phyloP scores from a whole-genome alignment of 2,888 invertebrate genomes.

The Cataglyphis rosenhaueri region DNA sequence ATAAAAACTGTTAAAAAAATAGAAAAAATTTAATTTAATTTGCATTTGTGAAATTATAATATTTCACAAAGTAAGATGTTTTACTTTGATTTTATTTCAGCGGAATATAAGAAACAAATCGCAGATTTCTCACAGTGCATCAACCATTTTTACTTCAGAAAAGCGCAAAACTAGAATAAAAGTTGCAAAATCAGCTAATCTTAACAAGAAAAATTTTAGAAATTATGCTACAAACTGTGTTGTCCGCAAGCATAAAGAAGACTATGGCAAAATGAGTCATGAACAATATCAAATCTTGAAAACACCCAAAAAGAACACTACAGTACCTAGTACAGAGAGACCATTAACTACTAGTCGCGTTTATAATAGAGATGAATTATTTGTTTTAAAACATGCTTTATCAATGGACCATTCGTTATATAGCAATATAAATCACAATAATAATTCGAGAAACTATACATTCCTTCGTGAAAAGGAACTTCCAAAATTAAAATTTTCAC shows the following conservation, averaged over 20 bases:
- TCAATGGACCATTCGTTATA: conserved; percentile 44
- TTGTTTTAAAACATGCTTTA: conserved; percentile 47
- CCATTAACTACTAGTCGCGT: neutral
- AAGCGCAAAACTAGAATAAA: neutral
- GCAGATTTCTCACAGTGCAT: neutral
- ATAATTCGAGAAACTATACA: conserved; percentile 11
- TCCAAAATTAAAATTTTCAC: neutral
- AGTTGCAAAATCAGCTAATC: neutral
- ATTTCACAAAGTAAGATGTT: neutral
- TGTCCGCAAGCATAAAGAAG: neutral
- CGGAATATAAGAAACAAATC: neutral
- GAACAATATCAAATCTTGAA: neutral
- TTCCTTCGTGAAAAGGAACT: conserved; percentile 30
- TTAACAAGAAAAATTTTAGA: neutral
- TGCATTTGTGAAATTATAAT: conserved; percentile 6
- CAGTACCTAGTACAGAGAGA: neutral
- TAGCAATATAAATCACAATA: neutral
- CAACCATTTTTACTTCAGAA: neutral
- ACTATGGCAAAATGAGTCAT: neutral
- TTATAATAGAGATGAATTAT: conserved; percentile 18
- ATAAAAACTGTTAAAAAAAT: neutral
- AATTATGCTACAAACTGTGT: neutral
- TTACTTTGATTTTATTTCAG: neutral
- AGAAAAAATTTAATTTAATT: neutral
- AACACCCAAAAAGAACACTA: neutral